Evolutionary conservation across 2,797 vertebrate genomes (phyloP), one percentile per base, ranked within the genome.

Genomic region (Peromyscus attwateri): DNA sequence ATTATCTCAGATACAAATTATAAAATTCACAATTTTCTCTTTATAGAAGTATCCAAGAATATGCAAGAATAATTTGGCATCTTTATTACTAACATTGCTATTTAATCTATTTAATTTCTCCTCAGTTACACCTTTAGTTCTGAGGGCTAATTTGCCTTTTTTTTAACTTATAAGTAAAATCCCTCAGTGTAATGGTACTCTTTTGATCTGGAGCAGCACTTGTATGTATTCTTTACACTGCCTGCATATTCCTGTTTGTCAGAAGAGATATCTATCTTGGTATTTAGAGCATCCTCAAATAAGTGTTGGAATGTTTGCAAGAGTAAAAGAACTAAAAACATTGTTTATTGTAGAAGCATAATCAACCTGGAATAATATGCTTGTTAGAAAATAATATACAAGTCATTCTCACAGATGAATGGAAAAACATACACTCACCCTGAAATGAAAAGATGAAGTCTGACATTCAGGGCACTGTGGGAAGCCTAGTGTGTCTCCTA

Each of bases 1-100:
- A 77, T 87, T 76, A 89, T 31, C 89, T 89, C 93, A 77, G 83
- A 93, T 52, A 94, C n/a, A 90, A 94, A 92, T 70, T 94, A 52
- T 88, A 70, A 81, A 91, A 77, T 77, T 17, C 2, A 21, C 88
- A 64, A 92, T 66, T 79, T 80, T 57, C 16, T 77, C 95, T 95
- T 89, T 89, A 92, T 40, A 87, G 27, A 88, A 94, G 91, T 9
- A 73, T 70, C 10, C 71, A 92, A 93, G 71, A 94, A 83, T 4
- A 73, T 64, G 11, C 76, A 93, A 95, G 71, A 81, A 87, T 75
- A 87, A 95, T 89, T 71, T 29, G 37, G 40, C 10, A 77, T 25
- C 52, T 76, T 94, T 70, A 29, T 71, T 84, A 85, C 81, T 71
- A 89, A 92, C 75, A 31, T 66, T 85, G 25, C 52, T 55, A 55